Conservation (phyloP, 2,888 invertebrate species). For the Acanthosoma haemorrhoidale region DNA sequence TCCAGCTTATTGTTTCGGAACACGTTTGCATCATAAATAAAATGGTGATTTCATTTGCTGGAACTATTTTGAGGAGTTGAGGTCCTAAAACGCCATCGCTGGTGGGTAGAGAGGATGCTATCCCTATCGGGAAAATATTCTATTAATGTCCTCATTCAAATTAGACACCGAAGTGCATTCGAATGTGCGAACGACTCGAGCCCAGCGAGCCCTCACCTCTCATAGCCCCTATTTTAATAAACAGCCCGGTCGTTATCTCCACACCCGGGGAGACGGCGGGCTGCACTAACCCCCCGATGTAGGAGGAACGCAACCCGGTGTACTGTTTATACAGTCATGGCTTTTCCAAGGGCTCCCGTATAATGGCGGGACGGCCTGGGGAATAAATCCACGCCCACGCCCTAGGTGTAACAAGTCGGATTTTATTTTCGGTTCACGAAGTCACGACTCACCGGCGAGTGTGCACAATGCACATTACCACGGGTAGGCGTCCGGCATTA, state of each 20-base stretch:
- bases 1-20: too few species aligned
- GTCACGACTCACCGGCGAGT: conserved; percentile 22
- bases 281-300: neutral
- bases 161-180: neutral
- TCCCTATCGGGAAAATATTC: too few species aligned
- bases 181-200: too few species aligned
- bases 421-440: conserved; percentile 31
- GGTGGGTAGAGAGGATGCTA: too few species aligned
- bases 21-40: too few species aligned
- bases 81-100: too few species aligned
- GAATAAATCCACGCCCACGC: conserved; percentile 27
- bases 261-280: neutral
- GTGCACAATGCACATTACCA: conserved; percentile 22
- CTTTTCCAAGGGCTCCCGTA: neutral
- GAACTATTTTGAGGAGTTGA: too few species aligned
- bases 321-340: neutral
- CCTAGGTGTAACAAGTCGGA: conserved; percentile 17
- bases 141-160: too few species aligned
- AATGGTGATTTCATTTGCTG: too few species aligned
- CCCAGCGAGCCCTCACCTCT: neutral
- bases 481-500: conserved; percentile 22
- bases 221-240: neutral
- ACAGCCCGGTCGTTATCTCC: neutral
- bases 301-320: neutral
- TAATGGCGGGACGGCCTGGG: neutral